Evolutionary conservation across 1,140 invertebrate genomes (phyloP).

Genomic region (Octopus sinensis): DNA sequence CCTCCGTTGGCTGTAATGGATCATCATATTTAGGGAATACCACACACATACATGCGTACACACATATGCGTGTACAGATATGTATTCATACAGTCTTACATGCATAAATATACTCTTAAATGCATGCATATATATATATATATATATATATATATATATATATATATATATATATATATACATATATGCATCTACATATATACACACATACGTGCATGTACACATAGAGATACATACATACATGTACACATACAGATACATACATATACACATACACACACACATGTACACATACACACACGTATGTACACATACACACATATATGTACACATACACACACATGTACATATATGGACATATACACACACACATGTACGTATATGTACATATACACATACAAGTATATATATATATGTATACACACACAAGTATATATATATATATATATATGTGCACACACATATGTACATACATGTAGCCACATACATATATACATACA

Average conservation of each 20-base stretch:
- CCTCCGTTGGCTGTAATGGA: too few species aligned
- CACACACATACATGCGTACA: too few species aligned
- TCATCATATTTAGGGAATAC: too few species aligned
- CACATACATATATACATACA: not conserved
- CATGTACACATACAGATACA: not conserved
- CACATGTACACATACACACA: not conserved
- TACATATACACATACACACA: not conserved
- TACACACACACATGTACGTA: not conserved
- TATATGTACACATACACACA: not conserved
- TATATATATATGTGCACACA: not conserved
- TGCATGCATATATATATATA: not conserved
- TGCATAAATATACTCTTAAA: too few species aligned
- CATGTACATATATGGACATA: not conserved
- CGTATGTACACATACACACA: not conserved
- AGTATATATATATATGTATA: not conserved
- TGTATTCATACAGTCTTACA: too few species aligned
- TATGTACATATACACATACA: not conserved
- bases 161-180: not conserved
- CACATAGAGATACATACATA: not conserved
- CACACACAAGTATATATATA: not conserved
- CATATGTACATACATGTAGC: not conserved
- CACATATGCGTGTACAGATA: too few species aligned
- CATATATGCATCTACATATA: not conserved
- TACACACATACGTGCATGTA: not conserved
- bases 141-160: not conserved